Base-by-base conservation (phyloP, 2,113 vertebrate species). In the Mus pahari region DNA sequence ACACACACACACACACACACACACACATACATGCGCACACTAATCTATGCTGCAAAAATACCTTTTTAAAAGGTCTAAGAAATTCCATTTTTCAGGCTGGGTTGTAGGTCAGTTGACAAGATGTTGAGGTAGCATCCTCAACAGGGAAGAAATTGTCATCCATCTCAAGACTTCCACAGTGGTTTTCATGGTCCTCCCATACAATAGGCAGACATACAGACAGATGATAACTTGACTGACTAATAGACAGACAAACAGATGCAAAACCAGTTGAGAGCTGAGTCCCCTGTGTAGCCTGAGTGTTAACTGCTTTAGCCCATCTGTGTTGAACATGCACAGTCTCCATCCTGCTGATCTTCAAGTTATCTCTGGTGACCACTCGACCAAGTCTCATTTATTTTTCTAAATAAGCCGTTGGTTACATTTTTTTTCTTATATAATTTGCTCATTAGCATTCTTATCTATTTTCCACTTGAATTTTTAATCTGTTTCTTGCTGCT, bases 381-480 rank as follows among this genome's bases (percentile, higher is more conserved):
- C 68, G 22, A 45, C n/a, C 16, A 39, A 50, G 24, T 87, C 42
- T 48, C 33, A 3, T 83, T 84, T 77, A 45, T 66, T 81, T 88
- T 94, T 83, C 77, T 70, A 91, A 84, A 55, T 68, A 66, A 71
- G 24, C 20, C 62, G 33, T 42, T 26, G 20, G 10, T 75, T 70
- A 58, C 7, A n/a, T 36, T 68, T 92, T 84, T 42, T 70, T 84
- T 36, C 53, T 39, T 71, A 42, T 68, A 0, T 92, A 53, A 84
- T 53, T 77, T 71, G 28, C 26, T 75, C 42, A 45, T 75, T 55
- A 22, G 53, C 19, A 58, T 62, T 92, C 66, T 77, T 31, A 64
- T 36, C 75, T 48, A 36, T 75, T 95, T 91, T 90, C 78, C 31
- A 83, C 42, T 93, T 62, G 20, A 75, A 77, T 93, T 92, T 36